Percentiles rank a stretch among this genome's conserved stretches.
These are phyloP conservation scores for Hozukius guyotensis DNA, from an alignment of 2,797 vertebrate genomes.

Conservation along the genomic window DNA sequence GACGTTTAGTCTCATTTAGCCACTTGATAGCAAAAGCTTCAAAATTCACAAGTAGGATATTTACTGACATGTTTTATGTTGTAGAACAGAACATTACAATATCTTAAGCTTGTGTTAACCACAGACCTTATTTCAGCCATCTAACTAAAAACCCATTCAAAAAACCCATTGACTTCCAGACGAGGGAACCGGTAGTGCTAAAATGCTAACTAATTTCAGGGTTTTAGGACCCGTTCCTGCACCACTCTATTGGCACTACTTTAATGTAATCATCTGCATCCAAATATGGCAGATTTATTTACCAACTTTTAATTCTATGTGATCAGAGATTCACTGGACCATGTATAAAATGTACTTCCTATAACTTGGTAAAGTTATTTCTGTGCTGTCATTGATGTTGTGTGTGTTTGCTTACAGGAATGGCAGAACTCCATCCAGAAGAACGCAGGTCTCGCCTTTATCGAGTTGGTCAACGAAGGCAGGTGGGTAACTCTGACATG, in stretches of 20 bases:
- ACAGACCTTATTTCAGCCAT: no score
- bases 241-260: background rate
- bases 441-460: conserved; percentile 94
- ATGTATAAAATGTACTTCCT: background rate
- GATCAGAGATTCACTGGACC: background rate
- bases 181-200: no score
- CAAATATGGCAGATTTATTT: background rate
- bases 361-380: background rate
- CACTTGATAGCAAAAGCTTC: no score
- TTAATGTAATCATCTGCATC: background rate
- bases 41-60: no score
- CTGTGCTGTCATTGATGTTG: background rate
- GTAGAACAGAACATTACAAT: no score
- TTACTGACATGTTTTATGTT: no score
- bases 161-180: no score
- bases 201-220: rapidly evolving
- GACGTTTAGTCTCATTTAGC: no score
- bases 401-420: conserved; percentile 80
- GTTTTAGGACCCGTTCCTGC: no score
- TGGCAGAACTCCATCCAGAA: conserved; percentile 99
- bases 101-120: no score
- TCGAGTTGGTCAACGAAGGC: conserved; percentile 95
- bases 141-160: no score
- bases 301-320: no score
- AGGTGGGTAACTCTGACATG: conserved; percentile 79